Evolutionary conservation across 2,113 vertebrate species (phyloP), one percentile per base, ranked within the genome.

Genomic region (Trochalopteron elliotii): DNA sequence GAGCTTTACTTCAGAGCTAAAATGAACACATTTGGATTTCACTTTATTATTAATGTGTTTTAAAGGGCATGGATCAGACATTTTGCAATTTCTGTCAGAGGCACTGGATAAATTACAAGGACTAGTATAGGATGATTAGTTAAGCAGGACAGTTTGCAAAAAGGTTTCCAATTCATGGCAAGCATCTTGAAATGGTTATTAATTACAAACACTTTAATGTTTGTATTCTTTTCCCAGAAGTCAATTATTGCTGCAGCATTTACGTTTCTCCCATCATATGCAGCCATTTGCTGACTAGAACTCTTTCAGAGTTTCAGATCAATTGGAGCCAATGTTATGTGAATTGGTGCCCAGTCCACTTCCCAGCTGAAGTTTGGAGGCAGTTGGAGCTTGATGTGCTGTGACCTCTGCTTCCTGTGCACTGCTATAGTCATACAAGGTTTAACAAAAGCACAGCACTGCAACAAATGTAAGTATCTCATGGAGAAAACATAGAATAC

Each of bases 141-240:
- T 94, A 96, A 92, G 84, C 63, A 82, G 87, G 64, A 93, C 45
- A 94, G 76, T 96, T 96, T 97, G 93, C 88, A 87, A 78, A 88
- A 91, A 89, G 47, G 77, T 69, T 97, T 95, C 47, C 83, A 95
- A 74, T 82, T 10, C 56, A 95, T 72, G 86, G 52, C 81, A 70
- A 94, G 67, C 90, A 96, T 96, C 89, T 97, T 97, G 94, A 95
- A 97, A 89, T 90, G 30, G 93, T 97, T 97, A 95, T 89, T 97
- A 96, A 77, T 94, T 92, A 53, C 47, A 86, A 75, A 60, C 84
- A 91, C 83, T 97, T 96, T 37, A 35, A 90, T 92, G 79, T 86
- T 91, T 96, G 79, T 87, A 63, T 49, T 61, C 40, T 47, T 86
- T 74, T 83, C 67, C 79, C 77, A 90, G 64, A 87, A 96, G 72